Conservation (phyloP, 2,888 invertebrate species). For the Stenurella melanura region DNA sequence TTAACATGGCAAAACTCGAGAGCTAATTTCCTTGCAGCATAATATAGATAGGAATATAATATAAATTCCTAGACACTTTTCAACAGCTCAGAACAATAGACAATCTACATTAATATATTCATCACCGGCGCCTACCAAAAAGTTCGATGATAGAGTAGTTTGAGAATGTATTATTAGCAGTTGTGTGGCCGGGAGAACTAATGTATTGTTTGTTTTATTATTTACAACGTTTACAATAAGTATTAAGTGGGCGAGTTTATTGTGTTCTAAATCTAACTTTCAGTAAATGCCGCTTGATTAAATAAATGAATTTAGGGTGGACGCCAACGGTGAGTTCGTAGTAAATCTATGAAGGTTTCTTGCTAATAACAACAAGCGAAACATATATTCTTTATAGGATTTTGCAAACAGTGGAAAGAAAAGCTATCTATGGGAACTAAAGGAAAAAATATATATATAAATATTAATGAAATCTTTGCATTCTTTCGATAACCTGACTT, state of each 20-base stretch:
- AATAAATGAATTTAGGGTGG: background rate
- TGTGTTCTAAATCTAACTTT: slow-evolving; percentile 1
- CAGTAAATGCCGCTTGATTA: background rate
- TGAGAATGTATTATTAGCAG: background rate
- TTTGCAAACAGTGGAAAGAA: no score
- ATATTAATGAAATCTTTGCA: no score
- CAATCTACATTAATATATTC: slow-evolving; percentile 7
- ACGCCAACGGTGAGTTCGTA: no score
- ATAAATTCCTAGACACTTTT: slow-evolving; percentile 1
- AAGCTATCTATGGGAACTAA: no score
- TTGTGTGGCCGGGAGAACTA: background rate
- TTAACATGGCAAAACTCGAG: background rate
- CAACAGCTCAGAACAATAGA: background rate
- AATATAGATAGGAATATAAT: background rate
- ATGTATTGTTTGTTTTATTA: slow-evolving; percentile 7
- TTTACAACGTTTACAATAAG: background rate
- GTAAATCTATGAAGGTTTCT: no score
- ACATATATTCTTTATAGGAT: no score
- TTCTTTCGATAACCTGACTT: no score
- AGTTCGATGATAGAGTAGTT: slow-evolving; percentile 3
- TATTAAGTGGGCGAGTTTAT: slow-evolving; percentile 7
- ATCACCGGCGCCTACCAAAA: slow-evolving; percentile 2
- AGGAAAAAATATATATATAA: no score
- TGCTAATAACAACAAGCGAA: no score
- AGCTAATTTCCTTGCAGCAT: background rate